These are phyloP conservation scores for Edolisoma coerulescens DNA, from an alignment of 2,113 vertebrate genomes.

Conservation along the genomic window DNA sequence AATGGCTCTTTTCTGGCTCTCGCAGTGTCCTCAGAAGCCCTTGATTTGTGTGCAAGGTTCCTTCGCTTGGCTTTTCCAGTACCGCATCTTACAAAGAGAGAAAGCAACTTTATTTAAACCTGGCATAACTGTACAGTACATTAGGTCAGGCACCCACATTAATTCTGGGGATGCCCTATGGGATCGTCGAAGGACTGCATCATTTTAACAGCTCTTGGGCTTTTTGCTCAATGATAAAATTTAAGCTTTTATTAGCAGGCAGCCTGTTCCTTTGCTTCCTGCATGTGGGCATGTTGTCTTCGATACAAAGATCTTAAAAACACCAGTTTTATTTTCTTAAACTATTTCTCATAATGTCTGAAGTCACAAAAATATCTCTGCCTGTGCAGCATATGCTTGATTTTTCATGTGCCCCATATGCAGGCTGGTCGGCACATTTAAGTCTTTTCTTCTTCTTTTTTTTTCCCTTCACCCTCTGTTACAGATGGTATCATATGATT, in stretches of 20 bases:
- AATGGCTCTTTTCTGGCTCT: neutral
- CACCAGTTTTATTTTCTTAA: conserved; percentile 57
- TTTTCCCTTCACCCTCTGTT: neutral
- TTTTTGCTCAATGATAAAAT: conserved; percentile 12
- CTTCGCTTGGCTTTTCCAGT: neutral
- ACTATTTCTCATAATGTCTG: conserved; percentile 45
- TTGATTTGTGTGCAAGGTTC: conserved; percentile 45
- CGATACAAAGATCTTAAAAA: conserved; percentile 52
- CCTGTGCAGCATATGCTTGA: conserved; percentile 13
- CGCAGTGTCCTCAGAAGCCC: neutral
- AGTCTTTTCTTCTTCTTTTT: neutral
- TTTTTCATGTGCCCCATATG: neutral
- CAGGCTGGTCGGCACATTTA: neutral
- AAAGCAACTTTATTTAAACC: conserved; percentile 48
- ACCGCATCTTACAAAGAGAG: neutral
- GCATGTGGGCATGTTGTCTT: conserved; percentile 25
- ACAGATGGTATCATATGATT: neutral
- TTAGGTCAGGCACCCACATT: neutral
- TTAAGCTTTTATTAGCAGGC: conserved; percentile 43
- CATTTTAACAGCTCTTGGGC: conserved; percentile 53
- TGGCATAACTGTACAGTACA: conserved; percentile 14
- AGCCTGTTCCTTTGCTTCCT: conserved; percentile 51
- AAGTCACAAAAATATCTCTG: conserved; percentile 34
- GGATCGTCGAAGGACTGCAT: conserved; percentile 23
- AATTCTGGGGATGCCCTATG: conserved; percentile 32